Evolutionary conservation across 2,113 vertebrate species (phyloP).

Genomic region (Diadophis punctatus): DNA sequence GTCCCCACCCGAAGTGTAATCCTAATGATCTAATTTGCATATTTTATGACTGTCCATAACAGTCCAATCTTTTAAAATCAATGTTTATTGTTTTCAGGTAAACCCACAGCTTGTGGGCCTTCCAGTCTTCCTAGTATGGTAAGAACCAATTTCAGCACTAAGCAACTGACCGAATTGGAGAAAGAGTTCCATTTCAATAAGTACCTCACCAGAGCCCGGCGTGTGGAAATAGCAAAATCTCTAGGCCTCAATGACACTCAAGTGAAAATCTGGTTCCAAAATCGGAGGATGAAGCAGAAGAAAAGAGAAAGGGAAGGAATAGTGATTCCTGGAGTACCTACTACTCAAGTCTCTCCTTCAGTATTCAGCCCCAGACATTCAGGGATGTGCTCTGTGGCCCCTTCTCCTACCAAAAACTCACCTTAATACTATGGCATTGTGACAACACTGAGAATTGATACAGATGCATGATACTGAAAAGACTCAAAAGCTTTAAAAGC

Average conservation of each 20-base stretch:
- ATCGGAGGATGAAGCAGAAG: slow-evolving; percentile 73
- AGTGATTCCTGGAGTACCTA: slow-evolving; percentile 40
- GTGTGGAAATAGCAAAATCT: slow-evolving; percentile 70
- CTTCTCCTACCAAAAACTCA: slow-evolving; percentile 47
- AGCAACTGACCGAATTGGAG: slow-evolving; percentile 76
- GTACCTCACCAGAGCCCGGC: slow-evolving; percentile 70
- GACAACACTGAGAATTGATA: not conserved
- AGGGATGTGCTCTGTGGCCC: slow-evolving; percentile 30
- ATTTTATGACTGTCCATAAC: not conserved
- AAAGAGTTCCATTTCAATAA: slow-evolving; percentile 78
- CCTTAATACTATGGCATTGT: slow-evolving; percentile 2
- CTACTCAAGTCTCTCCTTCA: slow-evolving; percentile 29
- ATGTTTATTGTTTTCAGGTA: slow-evolving; percentile 62
- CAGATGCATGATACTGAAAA: not conserved
- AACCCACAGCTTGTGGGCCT: slow-evolving; percentile 54
- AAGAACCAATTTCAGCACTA: slow-evolving; percentile 76
- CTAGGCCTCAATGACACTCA: slow-evolving; percentile 77
- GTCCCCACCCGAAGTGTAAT: not conserved
- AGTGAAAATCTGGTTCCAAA: slow-evolving; percentile 76
- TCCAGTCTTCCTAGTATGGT: slow-evolving; percentile 49
- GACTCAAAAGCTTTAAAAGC: not conserved
- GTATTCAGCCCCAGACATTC: slow-evolving; percentile 34
- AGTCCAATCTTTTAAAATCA: not conserved
- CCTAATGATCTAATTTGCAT: not conserved
- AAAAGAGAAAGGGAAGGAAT: slow-evolving; percentile 74